Conservation (phyloP, 2,113 vertebrate genomes). For the Tragelaphus scriptus region DNA sequence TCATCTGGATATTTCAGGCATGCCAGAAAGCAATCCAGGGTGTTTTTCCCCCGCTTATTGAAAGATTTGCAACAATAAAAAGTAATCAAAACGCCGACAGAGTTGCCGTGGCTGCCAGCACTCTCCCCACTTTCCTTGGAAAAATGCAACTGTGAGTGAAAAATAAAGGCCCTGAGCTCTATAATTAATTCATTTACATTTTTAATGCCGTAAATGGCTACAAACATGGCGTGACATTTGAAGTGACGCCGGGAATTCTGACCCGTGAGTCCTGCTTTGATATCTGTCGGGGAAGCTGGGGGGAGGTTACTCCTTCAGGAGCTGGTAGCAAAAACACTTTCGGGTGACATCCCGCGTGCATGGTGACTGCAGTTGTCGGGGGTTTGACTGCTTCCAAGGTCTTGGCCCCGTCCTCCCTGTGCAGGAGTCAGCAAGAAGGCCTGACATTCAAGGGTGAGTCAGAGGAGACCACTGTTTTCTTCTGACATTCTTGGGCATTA, state of each 20-base stretch:
- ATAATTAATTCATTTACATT: background rate
- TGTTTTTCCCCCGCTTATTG: background rate
- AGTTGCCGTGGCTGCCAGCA: accelerated
- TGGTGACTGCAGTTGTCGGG: accelerated
- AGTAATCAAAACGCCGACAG: background rate
- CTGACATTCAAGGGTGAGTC: background rate
- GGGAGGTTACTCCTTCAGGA: background rate
- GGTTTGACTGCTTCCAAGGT: no score
- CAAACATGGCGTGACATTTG: background rate
- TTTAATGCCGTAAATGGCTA: background rate
- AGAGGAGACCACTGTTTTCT: background rate
- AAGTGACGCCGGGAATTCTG: background rate
- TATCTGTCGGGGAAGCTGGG: accelerated
- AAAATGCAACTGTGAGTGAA: background rate
- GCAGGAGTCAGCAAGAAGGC: background rate
- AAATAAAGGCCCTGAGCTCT: background rate
- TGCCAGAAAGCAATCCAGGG: background rate
- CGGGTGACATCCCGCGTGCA: accelerated
- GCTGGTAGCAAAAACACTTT: background rate
- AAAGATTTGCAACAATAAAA: background rate
- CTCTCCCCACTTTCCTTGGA: background rate
- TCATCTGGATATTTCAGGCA: background rate
- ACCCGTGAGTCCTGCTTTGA: accelerated
- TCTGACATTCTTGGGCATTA: background rate
- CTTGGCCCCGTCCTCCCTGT: accelerated